Evolutionary conservation across 2,113 vertebrate genomes (phyloP).

Genomic region (Lonchura striata): DNA sequence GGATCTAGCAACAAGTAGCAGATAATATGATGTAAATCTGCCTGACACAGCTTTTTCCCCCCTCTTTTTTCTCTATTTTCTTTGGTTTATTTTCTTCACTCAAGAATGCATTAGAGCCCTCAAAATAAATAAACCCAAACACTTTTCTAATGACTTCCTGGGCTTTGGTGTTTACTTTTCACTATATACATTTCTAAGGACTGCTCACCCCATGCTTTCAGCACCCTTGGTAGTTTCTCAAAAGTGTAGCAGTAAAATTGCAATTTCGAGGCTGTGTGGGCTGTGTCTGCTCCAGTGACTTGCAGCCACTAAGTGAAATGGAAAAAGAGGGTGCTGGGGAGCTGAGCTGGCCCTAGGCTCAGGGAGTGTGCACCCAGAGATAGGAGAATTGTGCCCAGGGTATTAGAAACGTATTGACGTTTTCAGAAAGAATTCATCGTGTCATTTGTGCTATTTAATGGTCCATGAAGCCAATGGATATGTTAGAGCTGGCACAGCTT

Average conservation of each 20-base stretch:
- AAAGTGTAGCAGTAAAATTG: background rate
- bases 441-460: conserved; percentile 36
- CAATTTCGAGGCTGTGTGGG: background rate
- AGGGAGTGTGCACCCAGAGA: background rate
- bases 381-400: background rate
- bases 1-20: background rate
- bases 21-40: background rate
- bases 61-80: background rate
- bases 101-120: background rate
- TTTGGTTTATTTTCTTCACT: background rate
- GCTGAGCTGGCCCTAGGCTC: background rate
- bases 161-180: background rate
- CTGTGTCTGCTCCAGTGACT: background rate
- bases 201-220: background rate
- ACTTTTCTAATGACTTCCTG: background rate
- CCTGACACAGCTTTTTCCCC: background rate
- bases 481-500: background rate
- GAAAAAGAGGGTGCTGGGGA: background rate
- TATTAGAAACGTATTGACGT: background rate
- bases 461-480: background rate
- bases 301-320: background rate
- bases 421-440: conserved; percentile 19
- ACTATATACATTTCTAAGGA: background rate
- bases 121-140: background rate
- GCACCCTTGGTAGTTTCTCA: background rate